phyloP scores from a whole-genome alignment of 2,797 vertebrate species.

The Emys orbicularis region DNA sequence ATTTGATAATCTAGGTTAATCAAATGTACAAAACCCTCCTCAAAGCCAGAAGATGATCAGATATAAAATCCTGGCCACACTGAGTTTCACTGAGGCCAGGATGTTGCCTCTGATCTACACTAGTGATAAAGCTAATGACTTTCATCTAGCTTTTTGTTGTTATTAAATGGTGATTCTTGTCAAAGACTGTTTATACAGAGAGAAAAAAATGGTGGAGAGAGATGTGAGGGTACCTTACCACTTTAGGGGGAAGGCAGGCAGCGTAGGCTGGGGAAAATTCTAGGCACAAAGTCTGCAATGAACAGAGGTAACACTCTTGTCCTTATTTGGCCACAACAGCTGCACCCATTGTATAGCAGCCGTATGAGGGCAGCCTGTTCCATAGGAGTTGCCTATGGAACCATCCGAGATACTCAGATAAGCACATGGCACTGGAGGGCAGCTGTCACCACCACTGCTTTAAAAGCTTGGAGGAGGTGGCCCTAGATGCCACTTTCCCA shows the following conservation, averaged over 20 bases:
- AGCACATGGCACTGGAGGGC: accelerated
- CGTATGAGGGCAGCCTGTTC: background rate
- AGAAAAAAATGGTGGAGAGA: background rate
- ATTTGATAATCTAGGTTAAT: background rate
- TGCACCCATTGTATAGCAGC: accelerated
- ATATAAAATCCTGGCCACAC: background rate
- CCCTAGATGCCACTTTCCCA: background rate
- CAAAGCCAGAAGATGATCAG: background rate
- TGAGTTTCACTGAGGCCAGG: background rate
- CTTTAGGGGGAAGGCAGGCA: background rate
- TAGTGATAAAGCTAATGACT: background rate
- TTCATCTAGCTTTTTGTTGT: background rate
- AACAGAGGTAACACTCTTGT: background rate
- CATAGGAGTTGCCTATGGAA: background rate
- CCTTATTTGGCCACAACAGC: background rate
- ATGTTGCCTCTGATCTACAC: background rate
- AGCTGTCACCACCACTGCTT: background rate
- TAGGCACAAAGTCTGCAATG: background rate
- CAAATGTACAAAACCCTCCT: background rate
- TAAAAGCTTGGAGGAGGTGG: background rate
- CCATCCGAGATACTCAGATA: background rate
- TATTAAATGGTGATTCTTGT: background rate
- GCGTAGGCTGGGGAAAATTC: background rate
- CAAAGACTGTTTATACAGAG: background rate
- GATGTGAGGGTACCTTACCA: background rate